A percentile compares a stretch with the other conserved stretches of the same genome.
These are phyloP conservation scores for Brassicogethes aeneus DNA, from an alignment of 2,888 invertebrate genomes.

Conservation along the genomic window DNA sequence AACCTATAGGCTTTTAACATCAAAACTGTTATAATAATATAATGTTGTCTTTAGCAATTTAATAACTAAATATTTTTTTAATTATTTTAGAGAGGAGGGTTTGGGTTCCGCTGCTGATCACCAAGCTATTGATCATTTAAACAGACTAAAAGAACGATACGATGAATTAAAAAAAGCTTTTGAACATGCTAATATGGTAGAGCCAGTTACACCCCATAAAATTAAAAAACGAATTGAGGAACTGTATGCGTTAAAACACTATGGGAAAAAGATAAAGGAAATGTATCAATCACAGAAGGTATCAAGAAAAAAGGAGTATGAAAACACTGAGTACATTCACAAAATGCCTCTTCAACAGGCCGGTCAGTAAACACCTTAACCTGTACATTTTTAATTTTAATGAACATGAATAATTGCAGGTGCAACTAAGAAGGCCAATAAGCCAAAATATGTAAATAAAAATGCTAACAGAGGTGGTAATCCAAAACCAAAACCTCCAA, in stretches of 20 bases:
- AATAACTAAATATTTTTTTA: constrained; percentile 2
- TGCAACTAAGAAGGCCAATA: too few relatives aligned
- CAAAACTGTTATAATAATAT: too few relatives aligned
- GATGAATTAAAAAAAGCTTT: constrained; percentile 24
- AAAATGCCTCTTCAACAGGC: constrained; percentile 8
- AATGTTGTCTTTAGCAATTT: too few relatives aligned
- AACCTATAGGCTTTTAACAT: too few relatives aligned
- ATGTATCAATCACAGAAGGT: constrained; percentile 25
- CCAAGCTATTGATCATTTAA: constrained; percentile 18
- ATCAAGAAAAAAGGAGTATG: constrained; percentile 21
- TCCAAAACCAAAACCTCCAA: too few relatives aligned
- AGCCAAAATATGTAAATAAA: too few relatives aligned
- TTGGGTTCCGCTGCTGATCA: constrained; percentile 19
- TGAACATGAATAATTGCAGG: too few relatives aligned
- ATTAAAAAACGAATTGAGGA: constrained; percentile 19
- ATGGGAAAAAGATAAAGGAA: constrained; percentile 27
- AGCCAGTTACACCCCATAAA: constrained; percentile 18
- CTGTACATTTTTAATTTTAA: too few relatives aligned
- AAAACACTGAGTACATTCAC: constrained; percentile 19
- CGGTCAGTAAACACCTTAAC: too few relatives aligned
- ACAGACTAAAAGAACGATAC: constrained; percentile 23
- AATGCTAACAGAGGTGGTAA: too few relatives aligned
- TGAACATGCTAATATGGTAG: constrained; percentile 11
- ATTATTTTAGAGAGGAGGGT: constrained; percentile 22
- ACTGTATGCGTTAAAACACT: constrained; percentile 25